A percentile compares a stretch with the other conserved stretches of the same genome.
phyloP scores from a whole-genome alignment of 2,113 vertebrate species.

The Scomber scombrus region DNA sequence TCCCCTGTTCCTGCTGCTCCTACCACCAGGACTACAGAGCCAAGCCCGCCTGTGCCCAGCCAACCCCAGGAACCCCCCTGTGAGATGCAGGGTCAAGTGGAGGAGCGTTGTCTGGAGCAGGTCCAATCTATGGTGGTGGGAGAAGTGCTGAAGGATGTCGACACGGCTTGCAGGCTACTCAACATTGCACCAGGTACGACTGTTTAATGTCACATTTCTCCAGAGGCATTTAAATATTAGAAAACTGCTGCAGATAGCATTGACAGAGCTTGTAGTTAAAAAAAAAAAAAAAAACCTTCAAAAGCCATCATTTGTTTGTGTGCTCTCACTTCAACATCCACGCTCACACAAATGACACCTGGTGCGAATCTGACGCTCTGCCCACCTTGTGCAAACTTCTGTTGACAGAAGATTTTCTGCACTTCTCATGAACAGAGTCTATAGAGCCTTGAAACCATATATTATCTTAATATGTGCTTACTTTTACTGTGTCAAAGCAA shows the following conservation, averaged over 20 bases:
- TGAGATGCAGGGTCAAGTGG: slow-evolving; percentile 84
- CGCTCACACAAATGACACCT: neutral
- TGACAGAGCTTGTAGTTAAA: neutral
- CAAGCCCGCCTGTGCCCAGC: slow-evolving; percentile 86
- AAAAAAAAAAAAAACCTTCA: neutral
- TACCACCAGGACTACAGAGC: slow-evolving; percentile 81
- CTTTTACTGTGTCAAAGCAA: slow-evolving; percentile 5
- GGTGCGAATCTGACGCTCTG: neutral
- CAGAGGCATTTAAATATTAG: neutral
- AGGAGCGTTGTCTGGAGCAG: slow-evolving; percentile 93
- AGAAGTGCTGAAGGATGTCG: slow-evolving; percentile 95
- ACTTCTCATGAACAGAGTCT: slow-evolving; percentile 16
- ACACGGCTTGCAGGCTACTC: slow-evolving; percentile 95
- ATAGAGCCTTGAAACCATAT: neutral
- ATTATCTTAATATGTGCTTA: slow-evolving; percentile 6
- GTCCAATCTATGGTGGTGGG: slow-evolving; percentile 94
- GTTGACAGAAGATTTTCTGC: slow-evolving; percentile 50
- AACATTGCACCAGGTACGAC: slow-evolving; percentile 92
- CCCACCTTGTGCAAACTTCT: slow-evolving; percentile 66
- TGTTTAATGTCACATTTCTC: neutral
- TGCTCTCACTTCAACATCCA: slow-evolving; percentile 9
- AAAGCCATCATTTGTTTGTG: slow-evolving; percentile 23
- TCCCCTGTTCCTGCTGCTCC: slow-evolving; percentile 37
- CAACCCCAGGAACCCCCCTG: slow-evolving; percentile 67
- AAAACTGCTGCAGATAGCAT: neutral